Conservation (phyloP, 2,797 vertebrate species). For the Fringilla coelebs region DNA sequence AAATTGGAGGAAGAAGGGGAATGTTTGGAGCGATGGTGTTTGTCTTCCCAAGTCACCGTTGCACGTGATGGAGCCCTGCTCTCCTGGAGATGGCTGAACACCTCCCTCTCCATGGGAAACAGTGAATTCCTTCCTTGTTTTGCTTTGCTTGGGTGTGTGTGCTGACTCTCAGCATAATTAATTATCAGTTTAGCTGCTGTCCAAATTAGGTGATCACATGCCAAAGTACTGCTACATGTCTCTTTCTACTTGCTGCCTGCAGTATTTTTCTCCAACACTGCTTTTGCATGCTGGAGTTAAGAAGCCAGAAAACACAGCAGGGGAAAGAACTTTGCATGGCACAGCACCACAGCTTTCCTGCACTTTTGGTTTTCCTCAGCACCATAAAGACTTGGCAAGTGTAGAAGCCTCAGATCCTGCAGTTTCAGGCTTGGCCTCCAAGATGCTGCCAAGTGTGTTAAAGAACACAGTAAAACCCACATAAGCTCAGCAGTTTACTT, state of each 20-base stretch:
- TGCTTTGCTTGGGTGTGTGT: background rate
- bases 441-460: background rate
- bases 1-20: background rate
- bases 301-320: background rate
- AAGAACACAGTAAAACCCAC: background rate
- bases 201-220: background rate
- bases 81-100: background rate
- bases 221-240: background rate
- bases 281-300: background rate
- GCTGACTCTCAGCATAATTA: background rate
- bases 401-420: background rate
- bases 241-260: background rate
- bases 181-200: background rate
- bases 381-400: background rate
- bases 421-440: background rate
- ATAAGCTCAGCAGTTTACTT: background rate
- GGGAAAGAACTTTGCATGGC: background rate
- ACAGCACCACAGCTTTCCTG: background rate
- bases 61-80: rapidly evolving
- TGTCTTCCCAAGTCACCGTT: background rate
- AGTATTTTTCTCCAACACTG: background rate
- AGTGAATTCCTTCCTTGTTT: background rate
- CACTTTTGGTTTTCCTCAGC: background rate
- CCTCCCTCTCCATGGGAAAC: no score
- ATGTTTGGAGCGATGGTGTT: background rate